Percentiles rank a stretch among this genome's conserved stretches.
Evolutionary conservation across 2,888 invertebrate genomes (phyloP).

Genomic region (Agriopis marginaria): DNA sequence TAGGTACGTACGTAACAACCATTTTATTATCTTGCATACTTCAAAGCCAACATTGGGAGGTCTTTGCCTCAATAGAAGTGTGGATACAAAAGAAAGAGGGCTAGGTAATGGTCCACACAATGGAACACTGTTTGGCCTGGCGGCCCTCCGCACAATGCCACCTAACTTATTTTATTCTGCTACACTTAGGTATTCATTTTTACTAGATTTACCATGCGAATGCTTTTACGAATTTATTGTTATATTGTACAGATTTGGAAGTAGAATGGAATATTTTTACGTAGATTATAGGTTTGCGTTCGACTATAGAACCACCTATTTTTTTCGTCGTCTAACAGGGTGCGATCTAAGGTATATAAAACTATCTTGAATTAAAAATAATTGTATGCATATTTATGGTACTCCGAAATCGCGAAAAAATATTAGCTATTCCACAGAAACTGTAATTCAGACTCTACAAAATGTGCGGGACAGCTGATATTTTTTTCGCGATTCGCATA

Average conservation of each 20-base stretch:
- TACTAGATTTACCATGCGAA: slow-evolving; percentile 50
- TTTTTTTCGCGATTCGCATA: too few relatives aligned
- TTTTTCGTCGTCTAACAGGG: too few relatives aligned
- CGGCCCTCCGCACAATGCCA: slow-evolving; percentile 75
- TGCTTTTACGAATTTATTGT: background rate
- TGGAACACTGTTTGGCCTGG: slow-evolving; percentile 84
- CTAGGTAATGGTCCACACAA: slow-evolving; percentile 85
- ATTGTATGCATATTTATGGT: too few relatives aligned
- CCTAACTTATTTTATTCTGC: slow-evolving; percentile 81
- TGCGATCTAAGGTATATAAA: too few relatives aligned
- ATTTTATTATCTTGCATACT: slow-evolving; percentile 71
- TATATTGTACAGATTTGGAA: background rate
- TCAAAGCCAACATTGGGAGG: slow-evolving; percentile 83
- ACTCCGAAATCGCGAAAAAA: too few relatives aligned
- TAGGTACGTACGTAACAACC: background rate
- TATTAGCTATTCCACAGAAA: too few relatives aligned
- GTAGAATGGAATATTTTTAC: background rate
- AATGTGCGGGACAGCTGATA: too few relatives aligned
- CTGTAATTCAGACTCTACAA: too few relatives aligned
- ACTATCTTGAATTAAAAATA: too few relatives aligned
- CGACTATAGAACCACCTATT: too few relatives aligned
- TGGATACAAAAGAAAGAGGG: slow-evolving; percentile 84
- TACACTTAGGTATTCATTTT: slow-evolving; percentile 69
- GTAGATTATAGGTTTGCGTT: too few relatives aligned
- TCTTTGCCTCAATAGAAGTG: slow-evolving; percentile 80